phyloP scores from a whole-genome alignment of 2,797 vertebrate genomes.

The Chaenodraco wilsoni region DNA sequence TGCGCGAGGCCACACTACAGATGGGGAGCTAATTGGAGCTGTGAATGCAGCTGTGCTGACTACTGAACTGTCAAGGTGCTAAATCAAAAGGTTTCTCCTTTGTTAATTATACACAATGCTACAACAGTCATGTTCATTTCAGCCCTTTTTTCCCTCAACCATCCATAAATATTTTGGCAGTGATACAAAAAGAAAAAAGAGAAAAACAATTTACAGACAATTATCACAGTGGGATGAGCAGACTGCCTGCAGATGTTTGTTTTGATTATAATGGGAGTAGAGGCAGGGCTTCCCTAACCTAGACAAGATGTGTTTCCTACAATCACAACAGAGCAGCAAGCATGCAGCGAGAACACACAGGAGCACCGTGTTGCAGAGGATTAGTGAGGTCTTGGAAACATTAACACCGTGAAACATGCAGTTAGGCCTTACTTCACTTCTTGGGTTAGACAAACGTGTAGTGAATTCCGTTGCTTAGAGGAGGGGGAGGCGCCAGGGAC shows the following conservation, averaged over 20 bases:
- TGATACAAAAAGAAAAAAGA: conserved; percentile 63
- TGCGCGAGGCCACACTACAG: conserved; percentile 70
- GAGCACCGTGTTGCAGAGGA: conserved; percentile 34
- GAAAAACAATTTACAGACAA: conserved; percentile 81
- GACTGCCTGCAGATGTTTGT: conserved; percentile 80
- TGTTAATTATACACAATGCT: conserved; percentile 85
- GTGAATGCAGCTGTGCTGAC: conserved; percentile 77
- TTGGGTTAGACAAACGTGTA: conserved; percentile 97
- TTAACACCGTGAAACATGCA: conserved; percentile 75
- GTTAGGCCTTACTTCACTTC: conserved; percentile 91
- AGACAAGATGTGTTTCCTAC: conserved; percentile 57
- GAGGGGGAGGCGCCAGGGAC: conserved; percentile 87
- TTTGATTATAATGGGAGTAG: conserved; percentile 73
- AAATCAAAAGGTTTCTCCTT: conserved; percentile 81
- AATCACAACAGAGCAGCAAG: conserved; percentile 58
- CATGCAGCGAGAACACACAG: conserved; percentile 57
- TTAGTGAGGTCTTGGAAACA: conserved; percentile 67
- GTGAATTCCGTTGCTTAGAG: conserved; percentile 97
- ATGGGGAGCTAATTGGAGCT: conserved; percentile 81
- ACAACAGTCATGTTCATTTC: conserved; percentile 74
- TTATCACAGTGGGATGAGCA: conserved; percentile 80
- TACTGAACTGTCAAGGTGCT: conserved; percentile 75
- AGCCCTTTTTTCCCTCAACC: conserved; percentile 65
- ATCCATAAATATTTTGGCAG: conserved; percentile 80
- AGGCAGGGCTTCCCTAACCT: conserved; percentile 59